Conservation (phyloP, 2,113 vertebrate species). For the Turnix velox region DNA sequence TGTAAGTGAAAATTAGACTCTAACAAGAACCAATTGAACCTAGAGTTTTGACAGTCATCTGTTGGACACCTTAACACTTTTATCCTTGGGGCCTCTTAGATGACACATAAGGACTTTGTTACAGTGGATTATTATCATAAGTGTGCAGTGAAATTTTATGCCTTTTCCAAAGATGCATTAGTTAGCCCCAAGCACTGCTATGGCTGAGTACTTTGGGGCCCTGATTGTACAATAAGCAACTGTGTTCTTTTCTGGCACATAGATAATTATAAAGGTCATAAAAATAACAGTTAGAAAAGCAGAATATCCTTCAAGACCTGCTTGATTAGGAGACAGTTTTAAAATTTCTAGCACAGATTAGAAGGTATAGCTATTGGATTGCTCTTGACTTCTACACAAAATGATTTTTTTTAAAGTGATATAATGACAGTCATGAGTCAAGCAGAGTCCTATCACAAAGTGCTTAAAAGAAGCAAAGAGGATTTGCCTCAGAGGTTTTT, state of each 20-base stretch:
- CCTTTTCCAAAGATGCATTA: background rate
- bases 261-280: background rate
- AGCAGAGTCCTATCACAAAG: background rate
- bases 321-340: background rate
- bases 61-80: conserved; percentile 14
- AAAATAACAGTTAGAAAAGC: background rate
- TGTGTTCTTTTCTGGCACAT: background rate
- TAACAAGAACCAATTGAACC: conserved; percentile 55
- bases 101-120: conserved; percentile 8
- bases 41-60: conserved; percentile 40
- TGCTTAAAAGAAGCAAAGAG: background rate
- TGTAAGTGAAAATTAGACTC: conserved; percentile 52
- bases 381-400: background rate
- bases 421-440: background rate
- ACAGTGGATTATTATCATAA: conserved; percentile 26
- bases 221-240: background rate
- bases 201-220: background rate
- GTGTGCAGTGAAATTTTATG: conserved; percentile 7
- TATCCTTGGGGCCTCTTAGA: background rate
- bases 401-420: background rate
- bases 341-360: background rate
- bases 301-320: background rate
- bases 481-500: background rate
- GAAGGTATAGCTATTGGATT: background rate
- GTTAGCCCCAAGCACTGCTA: background rate